Evolutionary conservation across 2,888 invertebrate genomes (phyloP).

Genomic region (Cephus rjabovi): DNA sequence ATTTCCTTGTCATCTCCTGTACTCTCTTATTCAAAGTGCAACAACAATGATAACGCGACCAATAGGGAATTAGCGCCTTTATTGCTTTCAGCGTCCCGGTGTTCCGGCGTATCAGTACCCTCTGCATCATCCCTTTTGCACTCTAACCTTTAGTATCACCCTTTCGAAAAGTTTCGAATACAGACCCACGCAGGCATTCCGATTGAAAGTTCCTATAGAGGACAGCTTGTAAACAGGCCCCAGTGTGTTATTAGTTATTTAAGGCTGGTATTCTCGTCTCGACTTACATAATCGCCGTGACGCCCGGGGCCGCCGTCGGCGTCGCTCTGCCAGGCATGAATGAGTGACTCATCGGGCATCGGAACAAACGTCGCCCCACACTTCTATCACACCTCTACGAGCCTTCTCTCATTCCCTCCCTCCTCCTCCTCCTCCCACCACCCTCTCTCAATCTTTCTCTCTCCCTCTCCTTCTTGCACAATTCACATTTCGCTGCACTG

Average conservation of each 20-base stretch:
- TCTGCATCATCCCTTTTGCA: background rate
- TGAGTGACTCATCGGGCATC: conserved; percentile 45
- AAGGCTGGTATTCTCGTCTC: conserved; percentile 36
- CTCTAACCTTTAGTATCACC: background rate
- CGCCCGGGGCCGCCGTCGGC: conserved; percentile 39
- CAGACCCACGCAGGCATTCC: background rate
- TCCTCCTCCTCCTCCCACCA: background rate
- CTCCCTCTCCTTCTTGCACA: background rate
- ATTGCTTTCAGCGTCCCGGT: no score
- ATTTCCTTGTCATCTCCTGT: background rate
- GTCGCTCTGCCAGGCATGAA: conserved; percentile 43
- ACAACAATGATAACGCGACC: background rate
- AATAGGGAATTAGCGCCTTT: background rate
- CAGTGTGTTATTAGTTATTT: conserved; percentile 40
- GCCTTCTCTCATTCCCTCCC: background rate
- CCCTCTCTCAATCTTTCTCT: background rate
- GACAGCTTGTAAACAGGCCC: background rate
- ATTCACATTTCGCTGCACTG: background rate
- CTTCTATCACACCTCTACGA: background rate
- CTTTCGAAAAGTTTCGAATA: background rate
- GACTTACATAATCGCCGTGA: conserved; percentile 48
- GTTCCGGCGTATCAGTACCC: no score
- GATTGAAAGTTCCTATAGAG: background rate
- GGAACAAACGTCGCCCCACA: background rate
- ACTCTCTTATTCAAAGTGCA: background rate